A percentile compares a stretch with the other conserved stretches of the same genome.
Evolutionary conservation across 1,140 invertebrate genomes (phyloP).

Genomic region (Arctopsyche grandis): DNA sequence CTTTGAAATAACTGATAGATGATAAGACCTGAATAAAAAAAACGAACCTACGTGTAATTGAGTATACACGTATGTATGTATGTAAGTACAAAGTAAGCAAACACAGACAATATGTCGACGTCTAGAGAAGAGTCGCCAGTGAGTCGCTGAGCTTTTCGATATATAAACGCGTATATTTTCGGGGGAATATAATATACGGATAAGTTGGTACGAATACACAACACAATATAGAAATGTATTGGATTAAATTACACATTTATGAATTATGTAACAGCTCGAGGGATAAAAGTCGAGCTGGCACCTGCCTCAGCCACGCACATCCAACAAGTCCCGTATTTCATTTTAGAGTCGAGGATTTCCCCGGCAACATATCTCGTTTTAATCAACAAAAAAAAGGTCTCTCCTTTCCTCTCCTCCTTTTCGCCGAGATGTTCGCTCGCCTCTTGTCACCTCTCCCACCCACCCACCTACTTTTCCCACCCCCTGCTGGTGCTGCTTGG

Average conservation of each 20-base stretch:
- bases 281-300: not conserved
- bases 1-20: too few species aligned
- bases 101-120: too few species aligned
- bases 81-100: too few species aligned
- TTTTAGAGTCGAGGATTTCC: not conserved
- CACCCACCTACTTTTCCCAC: not conserved
- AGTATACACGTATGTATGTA: too few species aligned
- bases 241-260: constrained; percentile 8
- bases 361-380: constrained; percentile 18
- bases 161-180: too few species aligned
- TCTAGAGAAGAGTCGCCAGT: too few species aligned
- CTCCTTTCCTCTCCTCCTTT: not conserved
- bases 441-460: not conserved
- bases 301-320: not conserved
- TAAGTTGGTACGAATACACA: not conserved
- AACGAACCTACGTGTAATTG: too few species aligned
- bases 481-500: not conserved
- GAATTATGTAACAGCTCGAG: constrained; percentile 1
- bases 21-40: too few species aligned
- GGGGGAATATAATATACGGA: not conserved
- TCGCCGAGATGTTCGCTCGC: not conserved
- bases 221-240: not conserved
- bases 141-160: too few species aligned
- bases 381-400: constrained; percentile 29
- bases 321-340: constrained; percentile 9